Evolutionary conservation across 2,113 vertebrate species (phyloP).

Genomic region (Nansenia antarctica): DNA sequence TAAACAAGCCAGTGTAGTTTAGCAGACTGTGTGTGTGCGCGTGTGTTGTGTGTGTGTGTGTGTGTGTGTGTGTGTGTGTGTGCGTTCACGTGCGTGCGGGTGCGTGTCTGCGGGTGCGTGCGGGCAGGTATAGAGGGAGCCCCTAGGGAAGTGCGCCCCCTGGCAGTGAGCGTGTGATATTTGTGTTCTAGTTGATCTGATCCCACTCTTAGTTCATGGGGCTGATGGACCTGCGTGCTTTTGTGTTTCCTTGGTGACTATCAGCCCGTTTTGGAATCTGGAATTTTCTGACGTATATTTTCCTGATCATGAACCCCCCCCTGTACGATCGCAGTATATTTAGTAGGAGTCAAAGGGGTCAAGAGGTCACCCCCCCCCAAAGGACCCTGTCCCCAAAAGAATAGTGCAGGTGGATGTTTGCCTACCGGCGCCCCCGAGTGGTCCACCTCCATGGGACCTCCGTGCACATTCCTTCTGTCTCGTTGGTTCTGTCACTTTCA

Average conservation of each 20-base stretch:
- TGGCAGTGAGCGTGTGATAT: constrained; percentile 15
- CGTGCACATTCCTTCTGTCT: constrained; percentile 49
- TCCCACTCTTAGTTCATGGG: constrained; percentile 13
- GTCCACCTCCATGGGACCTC: constrained; percentile 20
- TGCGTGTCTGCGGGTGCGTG: no score
- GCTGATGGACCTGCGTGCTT: no score
- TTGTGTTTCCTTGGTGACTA: constrained; percentile 16
- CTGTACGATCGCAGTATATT: not conserved
- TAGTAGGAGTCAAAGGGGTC: not conserved
- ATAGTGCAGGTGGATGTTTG: not conserved
- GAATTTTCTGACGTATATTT: constrained; percentile 20
- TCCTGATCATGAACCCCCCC: constrained; percentile 13
- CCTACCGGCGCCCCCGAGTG: not conserved
- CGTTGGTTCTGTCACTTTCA: constrained; percentile 44
- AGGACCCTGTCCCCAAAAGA: no score
- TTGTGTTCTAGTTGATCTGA: constrained; percentile 30
- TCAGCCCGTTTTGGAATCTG: not conserved
- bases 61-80: no score
- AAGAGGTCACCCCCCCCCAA: not conserved
- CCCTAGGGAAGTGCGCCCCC: constrained; percentile 12
- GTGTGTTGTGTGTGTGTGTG: no score
- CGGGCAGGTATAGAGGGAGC: constrained; percentile 16
- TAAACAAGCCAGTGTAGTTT: not conserved
- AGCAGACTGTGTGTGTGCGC: constrained; percentile 21
- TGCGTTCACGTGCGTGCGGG: no score